Conservation (phyloP, 1,140 invertebrate species). For the Battus philenor region DNA sequence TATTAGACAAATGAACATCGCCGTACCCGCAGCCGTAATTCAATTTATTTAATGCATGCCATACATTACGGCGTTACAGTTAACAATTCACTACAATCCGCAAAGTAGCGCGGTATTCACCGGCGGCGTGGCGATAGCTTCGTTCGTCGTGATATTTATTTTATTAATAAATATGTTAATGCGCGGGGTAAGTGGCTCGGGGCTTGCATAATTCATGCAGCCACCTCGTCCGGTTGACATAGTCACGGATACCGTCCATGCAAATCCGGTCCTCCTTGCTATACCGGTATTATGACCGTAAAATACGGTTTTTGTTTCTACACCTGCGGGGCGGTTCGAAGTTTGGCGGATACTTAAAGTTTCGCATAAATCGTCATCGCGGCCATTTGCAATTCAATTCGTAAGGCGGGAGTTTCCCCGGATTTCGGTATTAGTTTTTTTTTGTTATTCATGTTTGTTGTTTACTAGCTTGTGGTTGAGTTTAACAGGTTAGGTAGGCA, state of each 20-base stretch:
- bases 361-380: slow-evolving; percentile 66
- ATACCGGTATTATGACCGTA: slow-evolving; percentile 70
- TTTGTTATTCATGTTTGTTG: slow-evolving; percentile 36
- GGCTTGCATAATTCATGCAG: slow-evolving; percentile 66
- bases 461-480: too few relatives aligned
- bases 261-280: slow-evolving; percentile 70
- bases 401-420: slow-evolving; percentile 54
- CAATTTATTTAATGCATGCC: slow-evolving; percentile 70
- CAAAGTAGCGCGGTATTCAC: slow-evolving; percentile 44
- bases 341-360: slow-evolving; percentile 71
- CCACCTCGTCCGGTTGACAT: slow-evolving; percentile 65
- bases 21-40: slow-evolving; percentile 44
- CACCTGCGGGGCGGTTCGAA: slow-evolving; percentile 67
- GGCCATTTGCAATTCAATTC: slow-evolving; percentile 71
- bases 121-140: too few relatives aligned
- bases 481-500: too few relatives aligned
- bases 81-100: slow-evolving; percentile 50
- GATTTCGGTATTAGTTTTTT: slow-evolving; percentile 55
- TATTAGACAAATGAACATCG: slow-evolving; percentile 62
- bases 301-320: slow-evolving; percentile 72
- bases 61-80: slow-evolving; percentile 59
- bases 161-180: slow-evolving; percentile 76
- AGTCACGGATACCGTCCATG: slow-evolving; percentile 66
- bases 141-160: slow-evolving; percentile 72
- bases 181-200: slow-evolving; percentile 58